phyloP scores from a whole-genome alignment of 1,140 invertebrate genomes.

The Galendromus occidentalis region DNA sequence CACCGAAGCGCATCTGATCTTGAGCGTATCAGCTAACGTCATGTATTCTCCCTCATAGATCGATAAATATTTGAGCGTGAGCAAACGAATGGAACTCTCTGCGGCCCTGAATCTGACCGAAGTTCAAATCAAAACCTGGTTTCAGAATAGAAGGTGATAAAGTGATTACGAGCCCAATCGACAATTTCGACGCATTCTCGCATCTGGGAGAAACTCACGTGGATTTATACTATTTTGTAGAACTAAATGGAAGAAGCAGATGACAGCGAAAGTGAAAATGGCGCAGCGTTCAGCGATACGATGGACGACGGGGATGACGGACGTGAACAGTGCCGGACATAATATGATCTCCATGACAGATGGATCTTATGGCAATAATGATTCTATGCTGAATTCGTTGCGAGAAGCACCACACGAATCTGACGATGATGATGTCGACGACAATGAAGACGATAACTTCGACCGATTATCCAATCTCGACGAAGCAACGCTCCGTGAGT shows the following conservation, averaged over 20 bases:
- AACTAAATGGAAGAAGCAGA: constrained; percentile 89
- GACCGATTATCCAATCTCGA: too few relatives aligned
- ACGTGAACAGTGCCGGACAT: too few relatives aligned
- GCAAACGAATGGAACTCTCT: constrained; percentile 76
- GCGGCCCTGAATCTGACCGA: constrained; percentile 69
- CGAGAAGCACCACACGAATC: too few relatives aligned
- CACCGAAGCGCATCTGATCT: not conserved
- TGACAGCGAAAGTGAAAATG: constrained; percentile 65
- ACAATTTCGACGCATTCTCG: constrained; percentile 19
- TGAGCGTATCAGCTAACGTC: not conserved
- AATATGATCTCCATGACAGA: too few relatives aligned
- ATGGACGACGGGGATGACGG: too few relatives aligned
- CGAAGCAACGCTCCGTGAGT: too few relatives aligned
- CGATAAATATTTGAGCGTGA: constrained; percentile 86
- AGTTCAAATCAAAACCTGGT: constrained; percentile 95
- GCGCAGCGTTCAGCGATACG: constrained; percentile 58
- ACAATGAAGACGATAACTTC: too few relatives aligned
- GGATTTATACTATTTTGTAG: constrained; percentile 25
- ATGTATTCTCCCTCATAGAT: constrained; percentile 41
- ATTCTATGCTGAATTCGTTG: too few relatives aligned
- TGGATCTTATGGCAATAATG: too few relatives aligned
- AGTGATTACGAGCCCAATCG: constrained; percentile 21
- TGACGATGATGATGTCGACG: too few relatives aligned
- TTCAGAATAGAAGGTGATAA: constrained; percentile 52
- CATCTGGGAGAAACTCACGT: not conserved